Evolutionary conservation across 2,113 vertebrate species (phyloP).

Genomic region (Entelurus aequoreus): DNA sequence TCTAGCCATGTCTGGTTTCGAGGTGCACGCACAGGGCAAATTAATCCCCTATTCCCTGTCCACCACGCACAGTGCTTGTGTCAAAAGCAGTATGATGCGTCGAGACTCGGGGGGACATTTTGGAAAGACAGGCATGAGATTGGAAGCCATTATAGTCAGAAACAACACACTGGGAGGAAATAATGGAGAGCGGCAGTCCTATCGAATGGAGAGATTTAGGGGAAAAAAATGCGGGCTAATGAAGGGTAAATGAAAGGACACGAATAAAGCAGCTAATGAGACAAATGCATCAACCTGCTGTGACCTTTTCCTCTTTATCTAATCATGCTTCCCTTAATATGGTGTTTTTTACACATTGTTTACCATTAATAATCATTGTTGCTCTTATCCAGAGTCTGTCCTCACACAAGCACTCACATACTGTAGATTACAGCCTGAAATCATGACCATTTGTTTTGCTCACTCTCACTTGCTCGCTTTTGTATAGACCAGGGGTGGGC

Average conservation of each 20-base stretch:
- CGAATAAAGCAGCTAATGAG: conserved; percentile 70
- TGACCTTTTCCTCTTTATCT: conserved; percentile 70
- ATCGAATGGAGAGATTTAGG: conserved; percentile 47
- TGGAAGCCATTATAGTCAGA: conserved; percentile 49
- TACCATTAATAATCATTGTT: conserved; percentile 65
- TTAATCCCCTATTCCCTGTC: conserved; percentile 64
- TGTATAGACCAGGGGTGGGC: no score
- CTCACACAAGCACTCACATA: conserved; percentile 38
- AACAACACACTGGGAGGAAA: conserved; percentile 35
- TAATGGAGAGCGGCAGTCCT: conserved; percentile 31
- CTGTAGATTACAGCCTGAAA: conserved; percentile 48
- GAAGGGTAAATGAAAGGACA: conserved; percentile 66
- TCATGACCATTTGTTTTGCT: conserved; percentile 62
- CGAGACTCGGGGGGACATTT: conserved; percentile 54
- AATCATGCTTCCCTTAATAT: conserved; percentile 65
- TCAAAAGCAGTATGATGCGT: conserved; percentile 48
- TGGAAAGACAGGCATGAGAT: conserved; percentile 48
- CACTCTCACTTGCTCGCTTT: conserved; percentile 39
- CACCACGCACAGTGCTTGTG: conserved; percentile 55
- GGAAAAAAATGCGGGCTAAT: conserved; percentile 55
- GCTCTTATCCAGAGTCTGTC: conserved; percentile 33
- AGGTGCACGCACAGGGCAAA: conserved; percentile 65
- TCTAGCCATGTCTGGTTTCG: conserved; percentile 58
- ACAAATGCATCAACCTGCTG: conserved; percentile 69
- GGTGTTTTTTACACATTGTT: conserved; percentile 65